Conservation (phyloP, 2,888 invertebrate species). For the Abrostola tripartita region DNA sequence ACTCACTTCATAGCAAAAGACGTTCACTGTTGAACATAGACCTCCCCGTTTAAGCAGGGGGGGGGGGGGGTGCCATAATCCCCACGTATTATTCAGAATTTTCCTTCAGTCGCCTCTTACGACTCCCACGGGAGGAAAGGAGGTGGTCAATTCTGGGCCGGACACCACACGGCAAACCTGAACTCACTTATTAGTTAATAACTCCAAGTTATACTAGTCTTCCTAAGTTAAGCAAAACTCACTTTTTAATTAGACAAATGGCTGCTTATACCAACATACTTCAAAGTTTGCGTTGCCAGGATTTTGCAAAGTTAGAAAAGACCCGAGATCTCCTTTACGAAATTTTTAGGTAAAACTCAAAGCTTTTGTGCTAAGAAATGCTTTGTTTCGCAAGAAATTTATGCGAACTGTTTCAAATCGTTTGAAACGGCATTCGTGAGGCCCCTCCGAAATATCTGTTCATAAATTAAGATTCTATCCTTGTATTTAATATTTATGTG, state of each 20-base stretch:
- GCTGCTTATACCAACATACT: constrained; percentile 20
- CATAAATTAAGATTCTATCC: background rate
- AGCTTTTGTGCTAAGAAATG: constrained; percentile 10
- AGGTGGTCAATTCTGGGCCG: too few relatives aligned
- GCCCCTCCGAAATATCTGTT: background rate
- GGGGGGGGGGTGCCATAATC: too few relatives aligned
- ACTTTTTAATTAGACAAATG: constrained; percentile 41
- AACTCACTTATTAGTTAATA: background rate
- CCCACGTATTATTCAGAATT: too few relatives aligned
- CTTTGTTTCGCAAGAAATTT: constrained; percentile 14
- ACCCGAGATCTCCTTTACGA: background rate
- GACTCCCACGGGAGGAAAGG: too few relatives aligned
- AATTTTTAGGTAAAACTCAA: constrained; percentile 17
- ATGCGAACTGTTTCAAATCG: constrained; percentile 21
- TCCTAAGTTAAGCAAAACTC: constrained; percentile 9
- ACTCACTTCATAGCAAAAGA: too few relatives aligned
- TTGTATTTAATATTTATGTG: background rate
- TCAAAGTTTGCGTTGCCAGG: constrained; percentile 12
- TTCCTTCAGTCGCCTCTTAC: too few relatives aligned
- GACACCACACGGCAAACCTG: background rate
- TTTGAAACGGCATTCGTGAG: background rate
- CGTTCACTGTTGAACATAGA: too few relatives aligned
- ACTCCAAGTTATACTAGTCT: background rate
- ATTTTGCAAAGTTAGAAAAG: constrained; percentile 14
- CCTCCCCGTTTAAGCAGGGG: too few relatives aligned